Conservation (phyloP, 2,888 invertebrate genomes). For the Ichneumoninae sp. region DNA sequence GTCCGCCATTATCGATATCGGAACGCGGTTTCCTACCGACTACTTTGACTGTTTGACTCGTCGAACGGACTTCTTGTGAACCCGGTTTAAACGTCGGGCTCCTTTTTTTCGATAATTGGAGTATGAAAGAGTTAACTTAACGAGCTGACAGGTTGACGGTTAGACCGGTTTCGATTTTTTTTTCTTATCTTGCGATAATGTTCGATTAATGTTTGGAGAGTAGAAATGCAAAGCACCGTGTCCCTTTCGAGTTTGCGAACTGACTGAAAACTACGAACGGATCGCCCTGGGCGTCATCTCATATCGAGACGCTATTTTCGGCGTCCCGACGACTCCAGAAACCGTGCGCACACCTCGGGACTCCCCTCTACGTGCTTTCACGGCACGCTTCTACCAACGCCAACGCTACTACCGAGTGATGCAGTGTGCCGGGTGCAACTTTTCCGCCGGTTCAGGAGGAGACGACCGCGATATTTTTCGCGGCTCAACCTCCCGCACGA, state of each 20-base stretch:
- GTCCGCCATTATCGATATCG: conserved; percentile 90
- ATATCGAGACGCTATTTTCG: conserved; percentile 84
- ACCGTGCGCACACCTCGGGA: conserved; percentile 72
- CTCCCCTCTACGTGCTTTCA: conserved; percentile 49
- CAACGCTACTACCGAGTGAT: conserved; percentile 65
- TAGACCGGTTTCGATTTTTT: not conserved
- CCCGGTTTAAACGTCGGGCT: conserved; percentile 26
- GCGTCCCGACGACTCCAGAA: conserved; percentile 83
- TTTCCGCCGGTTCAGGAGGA: conserved; percentile 69
- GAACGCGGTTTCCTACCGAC: conserved; percentile 58
- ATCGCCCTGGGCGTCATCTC: conserved; percentile 83
- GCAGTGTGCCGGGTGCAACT: conserved; percentile 84
- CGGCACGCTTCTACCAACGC: conserved; percentile 55
- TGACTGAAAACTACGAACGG: conserved; percentile 84
- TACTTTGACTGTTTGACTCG: conserved; percentile 34
- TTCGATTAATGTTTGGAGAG: conserved; percentile 84
- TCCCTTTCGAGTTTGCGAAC: conserved; percentile 83
- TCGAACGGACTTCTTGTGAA: conserved; percentile 23
- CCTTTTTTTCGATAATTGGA: not conserved
- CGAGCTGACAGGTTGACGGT: not conserved
- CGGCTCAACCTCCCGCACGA: conserved; percentile 60
- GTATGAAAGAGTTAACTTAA: not conserved
- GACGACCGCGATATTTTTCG: conserved; percentile 62
- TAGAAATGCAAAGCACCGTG: conserved; percentile 69
- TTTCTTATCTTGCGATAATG: conserved; percentile 12